These are phyloP conservation scores for Cromileptes altivelis DNA, from an alignment of 2,113 vertebrate genomes.

Conservation along the genomic window DNA sequence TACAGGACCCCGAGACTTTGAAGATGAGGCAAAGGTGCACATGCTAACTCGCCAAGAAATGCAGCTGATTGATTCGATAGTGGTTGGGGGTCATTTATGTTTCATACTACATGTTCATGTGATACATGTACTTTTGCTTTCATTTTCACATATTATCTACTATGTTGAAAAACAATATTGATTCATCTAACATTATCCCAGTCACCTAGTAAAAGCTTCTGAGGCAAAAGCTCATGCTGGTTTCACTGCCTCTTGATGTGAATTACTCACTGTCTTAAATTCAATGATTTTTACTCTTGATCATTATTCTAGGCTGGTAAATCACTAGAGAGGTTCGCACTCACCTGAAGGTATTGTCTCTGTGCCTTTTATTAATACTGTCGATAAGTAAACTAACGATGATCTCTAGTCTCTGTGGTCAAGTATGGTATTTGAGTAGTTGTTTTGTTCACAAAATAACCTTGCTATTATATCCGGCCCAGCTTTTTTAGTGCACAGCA, in stretches of 20 bases:
- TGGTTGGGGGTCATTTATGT: not conserved
- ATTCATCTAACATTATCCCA: constrained; percentile 14
- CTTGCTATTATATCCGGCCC: not conserved
- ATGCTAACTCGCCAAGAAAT: constrained; percentile 37
- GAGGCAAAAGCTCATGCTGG: not conserved
- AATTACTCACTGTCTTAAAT: constrained; percentile 25
- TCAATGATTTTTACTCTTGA: constrained; percentile 41
- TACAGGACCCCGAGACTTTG: constrained; percentile 57
- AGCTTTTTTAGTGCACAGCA: not conserved
- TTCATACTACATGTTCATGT: not conserved
- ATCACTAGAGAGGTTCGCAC: not conserved
- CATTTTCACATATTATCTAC: constrained; percentile 20
- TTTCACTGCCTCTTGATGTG: not conserved
- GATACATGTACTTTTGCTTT: constrained; percentile 4
- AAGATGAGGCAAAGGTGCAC: constrained; percentile 54
- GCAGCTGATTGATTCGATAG: constrained; percentile 25
- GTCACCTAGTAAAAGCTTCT: constrained; percentile 6
- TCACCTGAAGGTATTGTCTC: not conserved
- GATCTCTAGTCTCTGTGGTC: not conserved
- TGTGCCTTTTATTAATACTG: constrained; percentile 4
- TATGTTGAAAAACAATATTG: constrained; percentile 19
- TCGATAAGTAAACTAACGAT: constrained; percentile 14
- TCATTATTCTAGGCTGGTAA: constrained; percentile 16
- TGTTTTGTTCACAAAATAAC: not conserved
- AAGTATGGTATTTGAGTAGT: not conserved